Evolutionary conservation across 2,888 invertebrate species (phyloP), one percentile per base, ranked within the genome.

Genomic region (Cloeon dipterum): DNA sequence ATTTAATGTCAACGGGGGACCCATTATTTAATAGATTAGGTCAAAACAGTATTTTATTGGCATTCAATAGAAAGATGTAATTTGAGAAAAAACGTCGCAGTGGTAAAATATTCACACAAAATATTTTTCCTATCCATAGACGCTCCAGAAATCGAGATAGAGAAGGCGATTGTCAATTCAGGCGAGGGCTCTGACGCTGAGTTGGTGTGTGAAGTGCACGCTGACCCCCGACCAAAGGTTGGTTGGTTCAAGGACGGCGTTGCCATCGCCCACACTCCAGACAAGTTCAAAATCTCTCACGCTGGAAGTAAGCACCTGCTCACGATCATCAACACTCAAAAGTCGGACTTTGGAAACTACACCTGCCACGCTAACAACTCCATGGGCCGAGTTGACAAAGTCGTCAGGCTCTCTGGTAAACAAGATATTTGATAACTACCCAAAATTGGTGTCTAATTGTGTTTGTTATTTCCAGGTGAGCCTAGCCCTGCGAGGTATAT

Each of bases 321-420:
- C n/a, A 45, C 50, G 10, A 49, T 59, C 35, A 47, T 45, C 20
- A 47, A 49, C 32, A 47, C 56, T 13, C 46, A 48, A 23, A 49
- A 50, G 17, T 43, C 42, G 3, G 58, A 61, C 44, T 59, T 60
- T 45, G 60, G 58, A 20, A 47, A 46, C 34, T 63, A 63, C 46
- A 50, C 51, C 4, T 63, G 63, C 47, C 42, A 46, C 5, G 62
- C 62, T 4, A 48, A 46, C 18, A 63, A 63, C 44, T 36, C 40
- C 1, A 35, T 44, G 17, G 48, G 49, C 32, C 33, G 47, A n/a
- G 49, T 48, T 26, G 50, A 53, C 37, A 49, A 50, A 34, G 46
- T 54, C 11, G 47, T 47, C 33, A 47, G 41, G 21, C 46, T 61
- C 23, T 55, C 51, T 17, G 52, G 49, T 46, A 44, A 26, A 13